Base-by-base conservation (phyloP, 37 sponge, comb jelly and placozoan species). In the Trichoplax adhaerens region DNA sequence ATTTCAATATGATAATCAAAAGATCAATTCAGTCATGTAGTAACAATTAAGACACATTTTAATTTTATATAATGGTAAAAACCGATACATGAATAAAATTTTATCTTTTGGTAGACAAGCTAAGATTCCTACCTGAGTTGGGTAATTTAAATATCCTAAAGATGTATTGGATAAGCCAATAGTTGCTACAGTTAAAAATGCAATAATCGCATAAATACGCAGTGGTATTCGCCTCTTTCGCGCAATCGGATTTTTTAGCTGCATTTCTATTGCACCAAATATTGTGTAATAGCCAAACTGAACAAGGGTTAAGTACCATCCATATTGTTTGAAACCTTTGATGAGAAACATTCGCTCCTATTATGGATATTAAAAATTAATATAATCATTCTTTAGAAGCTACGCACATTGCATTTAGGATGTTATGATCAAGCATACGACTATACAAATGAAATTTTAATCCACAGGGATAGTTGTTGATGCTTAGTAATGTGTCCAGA, bases 111-210 rank as follows among this genome's bases (percentile, higher is more conserved):
- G 29, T 29, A 29, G 29, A 29, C 29, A 29, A 29, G 29, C 29
- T 29, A 29, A 29, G 29, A 29, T 29, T 29, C 29, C 29, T 51
- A 80, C 85, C 85, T 89, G 90, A 3, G 90, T 89, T 10, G 90
- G 90, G 69, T 81, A 89, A 85, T 89, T 85, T 53, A 89, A 83
- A 53, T 85, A 84, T 48, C 90, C 85, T 50, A 89, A 76, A 8
- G 90, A 81, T 10, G 76, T 74, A 48, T 85, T 89, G 55, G 90
- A 89, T 55, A 89, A 77, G 1, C 90, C 90, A 71, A 89, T 89
- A 4, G 90, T 85, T 7, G 77, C 69, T 2, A 89, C 85, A 1
- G 90, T 89, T 8, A 89, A 70, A 66, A 81, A 84, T 0, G 83
- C 79, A 10, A 89, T 59, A 3, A 85, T 58, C 48, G 71, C 53